These are phyloP conservation scores for Gopherus evgoodei DNA, from an alignment of 2,113 vertebrate genomes.

Conservation along the genomic window DNA sequence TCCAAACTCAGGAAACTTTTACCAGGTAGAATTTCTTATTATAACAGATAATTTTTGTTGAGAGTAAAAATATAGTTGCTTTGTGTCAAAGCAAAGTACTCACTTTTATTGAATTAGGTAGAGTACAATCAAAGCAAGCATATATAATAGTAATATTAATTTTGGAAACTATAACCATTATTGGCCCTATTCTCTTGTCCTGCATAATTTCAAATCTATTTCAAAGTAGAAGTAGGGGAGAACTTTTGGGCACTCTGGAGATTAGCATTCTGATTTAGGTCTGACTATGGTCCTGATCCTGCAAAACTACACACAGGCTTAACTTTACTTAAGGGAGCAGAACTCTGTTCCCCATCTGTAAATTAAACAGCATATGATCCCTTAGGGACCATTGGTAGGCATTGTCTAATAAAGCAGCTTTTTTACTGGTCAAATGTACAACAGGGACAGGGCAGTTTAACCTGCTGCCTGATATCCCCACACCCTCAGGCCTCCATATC, in stretches of 20 bases:
- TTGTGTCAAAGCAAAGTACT: neutral
- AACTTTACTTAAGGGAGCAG: neutral
- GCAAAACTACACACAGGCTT: neutral
- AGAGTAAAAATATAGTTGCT: neutral
- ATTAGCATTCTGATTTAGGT: neutral
- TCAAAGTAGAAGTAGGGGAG: neutral
- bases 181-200: neutral
- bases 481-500: accelerated
- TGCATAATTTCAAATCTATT: neutral
- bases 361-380: neutral
- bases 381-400: neutral
- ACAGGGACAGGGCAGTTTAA: neutral
- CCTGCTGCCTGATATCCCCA: neutral
- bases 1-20: neutral
- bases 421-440: neutral
- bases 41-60: neutral
- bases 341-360: neutral
- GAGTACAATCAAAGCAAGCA: neutral
- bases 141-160: neutral
- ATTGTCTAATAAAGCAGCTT: neutral
- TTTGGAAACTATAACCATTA: neutral
- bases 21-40: neutral
- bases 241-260: neutral
- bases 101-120: neutral
- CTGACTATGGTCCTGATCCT: neutral